Conservation (phyloP, 2,888 invertebrate species). For the Tinea trinotella region DNA sequence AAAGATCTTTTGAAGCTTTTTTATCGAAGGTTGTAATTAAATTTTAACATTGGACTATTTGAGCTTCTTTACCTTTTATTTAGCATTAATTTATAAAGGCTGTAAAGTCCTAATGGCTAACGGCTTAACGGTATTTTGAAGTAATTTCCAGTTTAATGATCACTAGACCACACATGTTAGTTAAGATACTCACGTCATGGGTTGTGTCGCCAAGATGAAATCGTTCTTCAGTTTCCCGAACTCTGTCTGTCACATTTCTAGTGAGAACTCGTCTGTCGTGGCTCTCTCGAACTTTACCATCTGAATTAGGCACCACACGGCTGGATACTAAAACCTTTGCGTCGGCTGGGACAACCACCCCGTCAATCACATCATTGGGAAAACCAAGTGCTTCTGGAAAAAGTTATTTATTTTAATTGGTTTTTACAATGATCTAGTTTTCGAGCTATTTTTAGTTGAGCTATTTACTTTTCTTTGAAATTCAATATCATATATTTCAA, state of each 20-base stretch:
- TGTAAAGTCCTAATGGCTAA: too few species aligned
- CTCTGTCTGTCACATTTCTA: conserved; percentile 86
- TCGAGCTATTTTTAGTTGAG: too few species aligned
- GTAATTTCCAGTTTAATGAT: too few species aligned
- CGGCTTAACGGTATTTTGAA: background rate
- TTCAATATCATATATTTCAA: too few species aligned
- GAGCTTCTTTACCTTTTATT: too few species aligned
- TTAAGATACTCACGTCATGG: conserved; percentile 79
- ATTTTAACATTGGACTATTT: too few species aligned
- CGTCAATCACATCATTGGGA: conserved; percentile 26
- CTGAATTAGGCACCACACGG: conserved; percentile 74
- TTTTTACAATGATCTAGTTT: too few species aligned
- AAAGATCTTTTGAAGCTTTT: background rate
- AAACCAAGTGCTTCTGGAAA: background rate
- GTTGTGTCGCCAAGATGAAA: conserved; percentile 88
- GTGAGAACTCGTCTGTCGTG: conserved; percentile 85
- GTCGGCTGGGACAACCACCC: conserved; percentile 43
- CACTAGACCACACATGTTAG: background rate
- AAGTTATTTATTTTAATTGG: background rate
- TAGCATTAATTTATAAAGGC: too few species aligned
- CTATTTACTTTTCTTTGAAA: too few species aligned
- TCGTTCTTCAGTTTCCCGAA: conserved; percentile 87
- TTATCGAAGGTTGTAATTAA: background rate
- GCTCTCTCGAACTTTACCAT: conserved; percentile 85
- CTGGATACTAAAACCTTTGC: conserved; percentile 55